Base-by-base conservation (phyloP, 2,888 invertebrate genomes). In the Drosophila greeni region DNA sequence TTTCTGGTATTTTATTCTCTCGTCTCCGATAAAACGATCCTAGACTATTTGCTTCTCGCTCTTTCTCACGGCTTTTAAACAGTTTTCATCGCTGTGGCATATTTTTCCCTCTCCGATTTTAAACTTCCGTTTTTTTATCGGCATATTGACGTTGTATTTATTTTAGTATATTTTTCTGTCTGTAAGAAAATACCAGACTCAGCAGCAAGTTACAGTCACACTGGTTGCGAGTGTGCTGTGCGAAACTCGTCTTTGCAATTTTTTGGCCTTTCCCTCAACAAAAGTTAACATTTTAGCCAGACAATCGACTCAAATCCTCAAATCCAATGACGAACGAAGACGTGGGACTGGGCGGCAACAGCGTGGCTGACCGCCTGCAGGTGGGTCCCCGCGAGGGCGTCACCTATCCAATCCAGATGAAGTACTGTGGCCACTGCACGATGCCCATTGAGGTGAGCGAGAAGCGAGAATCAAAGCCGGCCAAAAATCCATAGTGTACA, bases 401-500 rank as follows among this genome's bases (percentile, higher is more conserved):
- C 66, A 91, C 90, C 67, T 98, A 97, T 89, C 97, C 97, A 20
- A 79, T 95, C 68, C 92, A 92, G 87, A 94, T 98, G 68, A 90
- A 93, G 75, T 98, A 98, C 89, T 98, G 97, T 89, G 97, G 97
- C 45, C 97, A 97, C 89, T 97, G 97, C 90, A 93, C 95, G 67
- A 94, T 97, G 92, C 97, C 97, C n/a, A 94, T 96, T 86, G 97
- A 97, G 91, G 94, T 94, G 89, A 89, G 82, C 20, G 16, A 29
- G 16, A 29, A 11, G 20, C 45, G 8, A 6, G 14, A 47, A 20
- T 18, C 20, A 12, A 4, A 36, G 31, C 16, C 40, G 33, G 34
- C 16, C 23, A 7, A 37, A 36, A 54, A 43, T 36, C 39, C 14
- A 37, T 24, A 18, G 14, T 31, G 5, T 16, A 12, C 7, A 14